Percentiles rank a stretch among this genome's conserved stretches.
phyloP scores from a whole-genome alignment of 2,888 invertebrate genomes.

The Baronia brevicornis region DNA sequence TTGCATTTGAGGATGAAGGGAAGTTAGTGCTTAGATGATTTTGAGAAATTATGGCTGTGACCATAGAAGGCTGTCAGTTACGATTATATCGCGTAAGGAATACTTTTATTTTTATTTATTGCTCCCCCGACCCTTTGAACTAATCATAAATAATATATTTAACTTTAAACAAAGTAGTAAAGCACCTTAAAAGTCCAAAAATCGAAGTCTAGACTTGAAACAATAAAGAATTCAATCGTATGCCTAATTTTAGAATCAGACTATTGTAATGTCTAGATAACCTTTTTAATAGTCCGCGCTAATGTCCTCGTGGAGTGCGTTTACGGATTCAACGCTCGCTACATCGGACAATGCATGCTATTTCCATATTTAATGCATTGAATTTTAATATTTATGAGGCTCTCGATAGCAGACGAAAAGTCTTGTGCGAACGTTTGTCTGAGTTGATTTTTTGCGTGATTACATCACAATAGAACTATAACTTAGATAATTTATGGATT shows the following conservation, averaged over 20 bases:
- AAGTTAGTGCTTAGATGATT: too few relatives aligned
- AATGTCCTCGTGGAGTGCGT: slow-evolving; percentile 12
- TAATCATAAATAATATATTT: background rate
- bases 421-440: background rate
- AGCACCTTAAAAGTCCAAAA: slow-evolving; percentile 38
- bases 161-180: background rate
- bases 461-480: background rate
- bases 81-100: background rate
- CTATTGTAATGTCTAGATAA: slow-evolving; percentile 34
- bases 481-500: background rate
- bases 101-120: background rate
- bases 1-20: too few relatives aligned
- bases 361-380: slow-evolving; percentile 19
- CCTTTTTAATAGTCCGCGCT: slow-evolving; percentile 39
- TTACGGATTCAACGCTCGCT: slow-evolving; percentile 6
- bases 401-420: slow-evolving; percentile 1
- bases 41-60: too few relatives aligned
- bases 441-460: too few relatives aligned
- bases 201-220: slow-evolving; percentile 38
- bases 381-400: slow-evolving; percentile 9
- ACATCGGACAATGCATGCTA: slow-evolving; percentile 18
- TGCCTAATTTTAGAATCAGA: slow-evolving; percentile 38
- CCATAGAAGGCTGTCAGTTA: too few relatives aligned
- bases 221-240: slow-evolving; percentile 35
- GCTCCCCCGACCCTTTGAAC: too few relatives aligned